A percentile compares a stretch with the other conserved stretches of the same genome.
Conservation (phyloP, 2,888 invertebrate species). For the Heteropelma amictum region DNA sequence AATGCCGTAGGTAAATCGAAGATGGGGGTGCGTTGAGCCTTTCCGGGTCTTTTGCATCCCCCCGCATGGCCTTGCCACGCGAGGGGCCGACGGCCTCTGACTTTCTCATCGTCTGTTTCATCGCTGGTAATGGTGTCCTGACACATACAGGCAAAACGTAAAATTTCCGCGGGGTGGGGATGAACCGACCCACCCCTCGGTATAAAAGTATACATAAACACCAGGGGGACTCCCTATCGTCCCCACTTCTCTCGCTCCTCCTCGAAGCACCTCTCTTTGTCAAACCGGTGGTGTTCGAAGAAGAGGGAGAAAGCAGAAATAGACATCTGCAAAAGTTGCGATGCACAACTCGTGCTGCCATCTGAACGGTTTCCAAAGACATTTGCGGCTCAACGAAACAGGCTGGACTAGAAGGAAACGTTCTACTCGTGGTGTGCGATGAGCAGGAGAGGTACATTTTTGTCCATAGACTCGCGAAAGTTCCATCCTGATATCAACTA, state of each 20-base stretch:
- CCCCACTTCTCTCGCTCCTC: slow-evolving; percentile 63
- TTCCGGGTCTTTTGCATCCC: slow-evolving; percentile 48
- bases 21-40: neutral
- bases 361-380: slow-evolving; percentile 65
- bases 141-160: slow-evolving; percentile 48
- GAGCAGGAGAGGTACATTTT: too few species aligned
- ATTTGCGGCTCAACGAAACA: slow-evolving; percentile 1
- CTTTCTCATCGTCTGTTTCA: slow-evolving; percentile 19
- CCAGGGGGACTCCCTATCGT: slow-evolving; percentile 36
- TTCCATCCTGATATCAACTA: too few species aligned
- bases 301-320: slow-evolving; percentile 4
- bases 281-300: neutral
- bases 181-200: slow-evolving; percentile 48
- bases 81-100: slow-evolving; percentile 55
- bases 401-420: neutral
- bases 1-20: slow-evolving; percentile 22
- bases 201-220: slow-evolving; percentile 43
- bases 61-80: slow-evolving; percentile 38
- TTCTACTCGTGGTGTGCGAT: neutral
- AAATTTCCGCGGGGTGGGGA: slow-evolving; percentile 35
- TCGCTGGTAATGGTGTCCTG: neutral
- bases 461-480: too few species aligned
- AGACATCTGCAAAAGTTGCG: slow-evolving; percentile 57
- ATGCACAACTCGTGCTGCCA: slow-evolving; percentile 75
- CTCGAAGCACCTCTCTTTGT: slow-evolving; percentile 54